Conservation (phyloP, 2,888 invertebrate species). For the Coelogynopora nodosa region DNA sequence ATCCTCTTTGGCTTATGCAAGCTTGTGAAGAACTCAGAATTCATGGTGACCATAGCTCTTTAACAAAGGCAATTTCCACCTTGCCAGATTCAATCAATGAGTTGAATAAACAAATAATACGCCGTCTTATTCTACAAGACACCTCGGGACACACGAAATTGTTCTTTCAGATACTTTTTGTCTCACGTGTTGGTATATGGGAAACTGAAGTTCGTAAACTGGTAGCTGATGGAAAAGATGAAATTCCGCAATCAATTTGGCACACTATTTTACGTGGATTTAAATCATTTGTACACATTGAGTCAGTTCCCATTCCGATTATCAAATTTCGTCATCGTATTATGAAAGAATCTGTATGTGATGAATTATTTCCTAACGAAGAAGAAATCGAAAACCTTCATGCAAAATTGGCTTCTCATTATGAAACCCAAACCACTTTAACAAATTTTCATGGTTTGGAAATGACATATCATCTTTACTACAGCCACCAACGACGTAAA, state of each 20-base stretch:
- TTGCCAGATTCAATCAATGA: conserved; percentile 53
- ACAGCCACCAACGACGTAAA: neutral
- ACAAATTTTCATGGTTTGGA: neutral
- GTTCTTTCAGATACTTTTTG: conserved; percentile 32
- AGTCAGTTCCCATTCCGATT: conserved; percentile 26
- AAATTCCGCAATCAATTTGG: conserved; percentile 8
- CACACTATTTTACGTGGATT: conserved; percentile 23
- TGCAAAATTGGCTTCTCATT: neutral
- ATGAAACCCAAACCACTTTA: conserved; percentile 1
- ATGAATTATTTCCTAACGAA: neutral
- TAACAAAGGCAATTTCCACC: conserved; percentile 55
- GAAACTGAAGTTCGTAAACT: conserved; percentile 36
- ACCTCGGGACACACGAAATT: neutral
- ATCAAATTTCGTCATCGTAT: conserved; percentile 41
- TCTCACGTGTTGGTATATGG: conserved; percentile 41
- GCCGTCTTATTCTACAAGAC: conserved; percentile 38
- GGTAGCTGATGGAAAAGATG: neutral
- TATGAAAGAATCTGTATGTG: conserved; percentile 7
- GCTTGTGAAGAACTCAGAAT: conserved; percentile 59
- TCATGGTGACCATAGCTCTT: conserved; percentile 51
- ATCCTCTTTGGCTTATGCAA: conserved; percentile 60
- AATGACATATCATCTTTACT: neutral
- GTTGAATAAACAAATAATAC: conserved; percentile 33
- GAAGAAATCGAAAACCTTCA: neutral
- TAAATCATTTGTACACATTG: conserved; percentile 25